Evolutionary conservation across 1,140 invertebrate genomes (phyloP).

Genomic region (Formica exsecta): DNA sequence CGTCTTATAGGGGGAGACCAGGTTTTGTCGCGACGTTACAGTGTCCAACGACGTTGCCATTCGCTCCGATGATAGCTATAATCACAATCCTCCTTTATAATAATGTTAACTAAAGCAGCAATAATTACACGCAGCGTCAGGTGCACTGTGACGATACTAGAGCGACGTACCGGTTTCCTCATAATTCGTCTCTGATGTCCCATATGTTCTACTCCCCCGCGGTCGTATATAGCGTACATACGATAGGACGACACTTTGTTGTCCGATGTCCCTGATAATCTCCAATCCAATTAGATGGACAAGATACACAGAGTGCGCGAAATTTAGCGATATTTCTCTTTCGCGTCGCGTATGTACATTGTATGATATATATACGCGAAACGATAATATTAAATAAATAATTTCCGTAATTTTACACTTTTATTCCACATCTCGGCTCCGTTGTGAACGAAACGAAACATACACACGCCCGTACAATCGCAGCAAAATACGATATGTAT

Average conservation of each 20-base stretch:
- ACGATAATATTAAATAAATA: conserved; percentile 51
- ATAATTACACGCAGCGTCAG: conserved; percentile 61
- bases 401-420: not conserved
- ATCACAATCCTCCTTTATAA: conserved; percentile 63
- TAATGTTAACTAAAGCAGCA: conserved; percentile 71
- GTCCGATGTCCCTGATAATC: not conserved
- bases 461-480: conserved; percentile 32
- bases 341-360: conserved; percentile 31
- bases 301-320: not conserved
- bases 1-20: not conserved
- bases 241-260: not conserved
- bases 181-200: conserved; percentile 7
- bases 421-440: conserved; percentile 8
- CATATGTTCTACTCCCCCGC: conserved; percentile 5
- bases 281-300: not conserved
- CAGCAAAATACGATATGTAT: conserved; percentile 31
- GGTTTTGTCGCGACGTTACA: conserved; percentile 45
- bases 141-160: conserved; percentile 16
- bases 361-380: conserved; percentile 4
- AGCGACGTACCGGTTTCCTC: not conserved
- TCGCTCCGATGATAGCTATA: conserved; percentile 62
- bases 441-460: conserved; percentile 27
- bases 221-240: conserved; percentile 26
- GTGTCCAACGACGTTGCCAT: conserved; percentile 25
- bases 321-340: not conserved